Evolutionary conservation across 2,888 invertebrate species (phyloP), one percentile per base, ranked within the genome.

Genomic region (Anorthoa munda): DNA sequence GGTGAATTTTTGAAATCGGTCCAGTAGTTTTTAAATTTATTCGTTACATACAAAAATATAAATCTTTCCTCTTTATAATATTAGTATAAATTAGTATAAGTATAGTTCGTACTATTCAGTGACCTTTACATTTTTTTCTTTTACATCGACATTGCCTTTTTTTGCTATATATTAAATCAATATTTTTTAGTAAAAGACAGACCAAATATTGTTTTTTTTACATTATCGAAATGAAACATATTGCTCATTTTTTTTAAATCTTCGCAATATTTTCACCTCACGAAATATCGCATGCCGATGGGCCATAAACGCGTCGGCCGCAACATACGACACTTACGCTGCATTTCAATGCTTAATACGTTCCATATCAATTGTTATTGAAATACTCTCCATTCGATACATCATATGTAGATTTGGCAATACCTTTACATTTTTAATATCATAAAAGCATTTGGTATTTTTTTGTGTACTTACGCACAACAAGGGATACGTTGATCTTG

Each of bases 281-380:
- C 77, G 68, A 85, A 86, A 87, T 85, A 87, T 84, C 81, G 82
- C 79, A 79, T 85, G 76, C 84, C 80, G 75, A 87, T 83, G 86
- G 81, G 83, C 87, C 77, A 89, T 93, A 92, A 92, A 92, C 73
- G 77, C 83, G 78, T 83, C 73, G 85, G 74, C 66, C 88, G 86
- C 88, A 89, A 82, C 81, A 79, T 84, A 90, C 81, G 89, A 86
- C 85, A 83, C 79, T 79, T 86, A 71, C 70, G 85, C 73, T 89
- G 86, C 89, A 88, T 83, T 90, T 85, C 72, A 84, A 65, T 77
- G 70, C 76, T 82, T 81, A 80, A 83, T 78, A 79, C 50, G 55
- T 80, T 46, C 64, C 61, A 72, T 74, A 75, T 81, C 77, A 77
- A 79, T 80, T 81, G 63, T 72, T 80, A 80, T 80, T 84, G 76